A percentile compares a stretch with the other conserved stretches of the same genome.
These are phyloP conservation scores for Ichneumon xanthorius DNA, from an alignment of 2,888 invertebrate species.

Conservation along the genomic window DNA sequence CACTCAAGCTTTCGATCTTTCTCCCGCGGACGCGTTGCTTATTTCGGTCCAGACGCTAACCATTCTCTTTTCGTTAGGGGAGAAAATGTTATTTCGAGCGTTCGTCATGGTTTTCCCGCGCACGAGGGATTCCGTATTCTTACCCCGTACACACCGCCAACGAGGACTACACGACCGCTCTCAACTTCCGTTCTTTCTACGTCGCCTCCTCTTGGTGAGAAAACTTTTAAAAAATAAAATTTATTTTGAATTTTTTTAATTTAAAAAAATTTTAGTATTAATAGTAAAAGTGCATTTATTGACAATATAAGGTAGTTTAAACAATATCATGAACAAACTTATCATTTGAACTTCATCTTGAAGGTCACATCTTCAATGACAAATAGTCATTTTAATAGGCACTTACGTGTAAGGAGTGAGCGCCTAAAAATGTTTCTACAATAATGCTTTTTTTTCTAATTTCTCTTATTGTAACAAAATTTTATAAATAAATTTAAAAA, in stretches of 20 bases:
- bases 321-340: too few relatives aligned
- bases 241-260: not conserved
- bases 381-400: too few relatives aligned
- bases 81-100: slow-evolving; percentile 78
- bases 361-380: too few relatives aligned
- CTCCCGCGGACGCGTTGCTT: slow-evolving; percentile 69
- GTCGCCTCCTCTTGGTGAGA: not conserved
- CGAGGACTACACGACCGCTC: slow-evolving; percentile 1
- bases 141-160: not conserved
- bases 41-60: slow-evolving; percentile 76
- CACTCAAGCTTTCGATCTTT: slow-evolving; percentile 38
- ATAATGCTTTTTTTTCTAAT: not conserved
- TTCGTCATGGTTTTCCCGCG: slow-evolving; percentile 66
- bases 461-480: not conserved
- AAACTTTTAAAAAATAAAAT: not conserved
- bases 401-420: too few relatives aligned
- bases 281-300: too few relatives aligned
- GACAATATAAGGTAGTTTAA: too few relatives aligned
- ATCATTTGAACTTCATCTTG: too few relatives aligned
- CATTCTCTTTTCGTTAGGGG: slow-evolving; percentile 75
- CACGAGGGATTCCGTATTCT: slow-evolving; percentile 35
- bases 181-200: slow-evolving; percentile 51
- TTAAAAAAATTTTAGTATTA: too few relatives aligned
- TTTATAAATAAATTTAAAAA: not conserved
- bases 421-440: too few relatives aligned